These are phyloP conservation scores for Pyrgus malvae DNA, from an alignment of 2,888 invertebrate species.

Conservation along the genomic window DNA sequence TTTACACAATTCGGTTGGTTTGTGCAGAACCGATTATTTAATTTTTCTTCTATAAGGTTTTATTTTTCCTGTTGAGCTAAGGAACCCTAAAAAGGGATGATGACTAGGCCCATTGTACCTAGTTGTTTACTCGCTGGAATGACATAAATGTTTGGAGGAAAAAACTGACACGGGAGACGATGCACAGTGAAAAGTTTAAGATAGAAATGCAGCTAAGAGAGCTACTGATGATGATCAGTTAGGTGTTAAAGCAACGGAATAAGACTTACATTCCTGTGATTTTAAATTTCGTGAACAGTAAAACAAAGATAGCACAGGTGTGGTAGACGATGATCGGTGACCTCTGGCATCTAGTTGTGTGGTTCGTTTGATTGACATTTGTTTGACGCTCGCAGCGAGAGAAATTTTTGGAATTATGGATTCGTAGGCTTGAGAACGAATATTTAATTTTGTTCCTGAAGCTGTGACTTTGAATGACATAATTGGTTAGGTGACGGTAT, in stretches of 20 bases:
- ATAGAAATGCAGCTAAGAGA: slow-evolving; percentile 37
- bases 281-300: slow-evolving; percentile 31
- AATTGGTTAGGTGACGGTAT: not conserved
- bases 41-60: too few relatives aligned
- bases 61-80: too few relatives aligned
- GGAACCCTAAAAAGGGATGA: slow-evolving; percentile 76
- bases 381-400: slow-evolving; percentile 62
- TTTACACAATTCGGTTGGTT: too few relatives aligned
- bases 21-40: too few relatives aligned
- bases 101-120: slow-evolving; percentile 58
- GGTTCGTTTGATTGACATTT: slow-evolving; percentile 73
- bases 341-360: slow-evolving; percentile 71
- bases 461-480: slow-evolving; percentile 6
- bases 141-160: slow-evolving; percentile 71
- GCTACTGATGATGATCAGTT: slow-evolving; percentile 37
- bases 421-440: slow-evolving; percentile 22
- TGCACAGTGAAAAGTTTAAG: slow-evolving; percentile 45
- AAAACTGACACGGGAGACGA: slow-evolving; percentile 57
- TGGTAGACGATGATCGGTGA: slow-evolving; percentile 64
- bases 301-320: slow-evolving; percentile 42
- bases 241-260: slow-evolving; percentile 35
- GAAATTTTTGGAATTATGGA: slow-evolving; percentile 62
- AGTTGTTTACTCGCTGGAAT: slow-evolving; percentile 70
- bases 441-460: not conserved
- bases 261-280: slow-evolving; percentile 40